Conservation (phyloP, 2,113 vertebrate genomes). For the Reinhardtius hippoglossoides region DNA sequence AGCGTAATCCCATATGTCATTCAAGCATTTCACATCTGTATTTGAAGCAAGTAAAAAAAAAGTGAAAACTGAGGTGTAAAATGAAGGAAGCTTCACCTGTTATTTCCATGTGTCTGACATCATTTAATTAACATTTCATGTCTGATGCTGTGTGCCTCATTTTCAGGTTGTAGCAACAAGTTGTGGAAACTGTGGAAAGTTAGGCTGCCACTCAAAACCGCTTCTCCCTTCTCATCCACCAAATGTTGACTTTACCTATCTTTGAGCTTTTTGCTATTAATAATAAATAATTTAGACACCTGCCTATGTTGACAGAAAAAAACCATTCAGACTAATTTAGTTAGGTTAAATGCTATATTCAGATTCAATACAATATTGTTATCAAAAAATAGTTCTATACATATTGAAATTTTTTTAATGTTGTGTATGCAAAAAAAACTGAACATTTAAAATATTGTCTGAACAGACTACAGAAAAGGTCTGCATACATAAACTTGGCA, state of each 20-base stretch:
- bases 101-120: neutral
- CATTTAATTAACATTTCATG: neutral
- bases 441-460: too few relatives aligned
- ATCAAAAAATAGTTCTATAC: too few relatives aligned
- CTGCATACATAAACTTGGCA: too few relatives aligned
- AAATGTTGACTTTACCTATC: too few relatives aligned
- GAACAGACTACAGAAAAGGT: too few relatives aligned
- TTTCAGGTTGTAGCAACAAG: neutral
- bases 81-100: neutral
- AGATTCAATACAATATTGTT: neutral
- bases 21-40: neutral
- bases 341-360: neutral
- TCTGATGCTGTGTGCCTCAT: neutral
- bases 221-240: neutral
- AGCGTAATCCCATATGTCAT: too few relatives aligned
- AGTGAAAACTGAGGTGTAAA: neutral
- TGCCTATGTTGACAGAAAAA: neutral
- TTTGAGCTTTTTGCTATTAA: too few relatives aligned
- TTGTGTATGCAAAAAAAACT: neutral
- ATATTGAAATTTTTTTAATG: too few relatives aligned
- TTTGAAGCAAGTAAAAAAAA: neutral
- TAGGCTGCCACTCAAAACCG: slow-evolving; percentile 1
- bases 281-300: too few relatives aligned
- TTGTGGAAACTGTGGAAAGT: slow-evolving; percentile 8
- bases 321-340: neutral